Conservation (phyloP, 2,888 invertebrate genomes). For the Nemotelus nigrinus region DNA sequence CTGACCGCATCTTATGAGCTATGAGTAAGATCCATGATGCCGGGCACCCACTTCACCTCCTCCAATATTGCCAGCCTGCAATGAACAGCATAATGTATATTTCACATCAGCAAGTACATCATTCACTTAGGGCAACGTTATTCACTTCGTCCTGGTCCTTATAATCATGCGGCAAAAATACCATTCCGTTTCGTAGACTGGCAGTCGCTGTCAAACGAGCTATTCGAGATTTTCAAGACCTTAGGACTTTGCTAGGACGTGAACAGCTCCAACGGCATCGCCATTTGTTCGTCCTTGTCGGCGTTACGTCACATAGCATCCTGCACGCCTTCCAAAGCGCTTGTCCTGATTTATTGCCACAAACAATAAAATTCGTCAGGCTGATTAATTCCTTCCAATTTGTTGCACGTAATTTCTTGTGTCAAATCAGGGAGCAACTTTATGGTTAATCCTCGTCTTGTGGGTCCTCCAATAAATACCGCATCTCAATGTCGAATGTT, state of each 20-base stretch:
- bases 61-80: not conserved
- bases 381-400: slow-evolving; percentile 49
- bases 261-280: no score
- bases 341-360: slow-evolving; percentile 47
- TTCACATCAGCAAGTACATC: slow-evolving; percentile 43
- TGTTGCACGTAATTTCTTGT: slow-evolving; percentile 50
- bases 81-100: slow-evolving; percentile 42
- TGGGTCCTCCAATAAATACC: slow-evolving; percentile 42
- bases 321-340: slow-evolving; percentile 19
- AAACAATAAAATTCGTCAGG: slow-evolving; percentile 48
- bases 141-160: slow-evolving; percentile 36
- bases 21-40: no score
- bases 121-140: slow-evolving; percentile 28
- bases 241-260: no score
- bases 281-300: not conserved
- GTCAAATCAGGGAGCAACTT: slow-evolving; percentile 49
- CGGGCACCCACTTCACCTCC: no score
- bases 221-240: no score
- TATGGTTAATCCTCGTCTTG: slow-evolving; percentile 47
- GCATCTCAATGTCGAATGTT: not conserved
- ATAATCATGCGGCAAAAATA: slow-evolving; percentile 32
- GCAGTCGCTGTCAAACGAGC: no score
- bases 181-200: not conserved
- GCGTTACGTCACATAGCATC: slow-evolving; percentile 23
- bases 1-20: no score